phyloP scores from a whole-genome alignment of 1,140 invertebrate genomes.

The Pseudomyrmex concolor region DNA sequence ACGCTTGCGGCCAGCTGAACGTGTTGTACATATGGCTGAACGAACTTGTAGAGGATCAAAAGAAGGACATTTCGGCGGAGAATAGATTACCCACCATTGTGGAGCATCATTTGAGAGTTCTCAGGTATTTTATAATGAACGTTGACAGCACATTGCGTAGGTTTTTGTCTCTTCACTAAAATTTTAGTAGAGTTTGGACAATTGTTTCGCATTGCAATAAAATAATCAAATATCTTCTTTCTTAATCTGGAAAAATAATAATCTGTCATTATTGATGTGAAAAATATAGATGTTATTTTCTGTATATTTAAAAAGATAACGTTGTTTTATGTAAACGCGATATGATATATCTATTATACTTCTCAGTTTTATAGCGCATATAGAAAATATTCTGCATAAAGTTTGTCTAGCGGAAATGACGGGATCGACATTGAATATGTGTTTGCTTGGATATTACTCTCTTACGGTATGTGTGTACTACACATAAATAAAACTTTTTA shows the following conservation, averaged over 20 bases:
- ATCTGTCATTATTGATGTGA: neutral
- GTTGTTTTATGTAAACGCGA: neutral
- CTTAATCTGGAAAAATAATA: neutral
- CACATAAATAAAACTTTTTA: neutral
- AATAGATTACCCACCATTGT: conserved; percentile 51
- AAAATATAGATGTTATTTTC: neutral
- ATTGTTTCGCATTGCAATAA: neutral
- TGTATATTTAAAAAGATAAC: neutral
- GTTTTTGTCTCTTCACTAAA: neutral
- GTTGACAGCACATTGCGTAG: neutral
- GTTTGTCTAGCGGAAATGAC: conserved; percentile 70
- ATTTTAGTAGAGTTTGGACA: neutral
- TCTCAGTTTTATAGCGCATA: conserved; percentile 66
- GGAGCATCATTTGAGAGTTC: conserved; percentile 60
- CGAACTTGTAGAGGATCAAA: neutral
- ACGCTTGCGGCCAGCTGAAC: conserved; percentile 60
- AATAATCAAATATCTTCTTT: neutral
- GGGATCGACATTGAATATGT: conserved; percentile 73
- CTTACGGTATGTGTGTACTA: conserved; percentile 69
- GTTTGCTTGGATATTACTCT: conserved; percentile 73
- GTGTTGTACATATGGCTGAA: conserved; percentile 57
- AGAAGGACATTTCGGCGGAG: too few species aligned
- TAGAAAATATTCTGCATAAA: conserved; percentile 68
- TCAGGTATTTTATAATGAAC: conserved; percentile 55
- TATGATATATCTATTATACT: neutral